phyloP scores from a whole-genome alignment of 1,140 invertebrate species.

The Melipona quadrifasciata region DNA sequence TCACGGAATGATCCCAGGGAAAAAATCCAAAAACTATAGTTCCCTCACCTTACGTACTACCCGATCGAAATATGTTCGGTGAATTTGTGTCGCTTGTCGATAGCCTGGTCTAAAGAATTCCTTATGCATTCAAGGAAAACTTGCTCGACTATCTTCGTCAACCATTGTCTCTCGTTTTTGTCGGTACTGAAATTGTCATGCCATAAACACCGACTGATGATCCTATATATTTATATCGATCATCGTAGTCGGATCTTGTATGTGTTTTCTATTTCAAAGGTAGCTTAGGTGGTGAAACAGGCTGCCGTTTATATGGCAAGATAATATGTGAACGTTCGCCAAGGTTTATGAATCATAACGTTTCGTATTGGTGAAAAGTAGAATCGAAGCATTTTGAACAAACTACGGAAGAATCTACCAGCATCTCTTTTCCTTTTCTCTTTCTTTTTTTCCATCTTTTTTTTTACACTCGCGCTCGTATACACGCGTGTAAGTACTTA shows the following conservation, averaged over 20 bases:
- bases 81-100: slow-evolving; percentile 36
- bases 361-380: slow-evolving; percentile 24
- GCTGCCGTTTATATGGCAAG: slow-evolving; percentile 47
- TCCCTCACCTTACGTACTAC: slow-evolving; percentile 26
- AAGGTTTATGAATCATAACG: slow-evolving; percentile 56
- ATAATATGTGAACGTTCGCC: slow-evolving; percentile 46
- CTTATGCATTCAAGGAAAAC: slow-evolving; percentile 33
- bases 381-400: slow-evolving; percentile 29
- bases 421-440: background rate
- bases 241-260: slow-evolving; percentile 19
- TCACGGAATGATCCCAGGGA: slow-evolving; percentile 25
- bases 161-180: slow-evolving; percentile 30
- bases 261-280: slow-evolving; percentile 35
- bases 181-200: slow-evolving; percentile 47
- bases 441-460: background rate
- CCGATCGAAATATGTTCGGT: slow-evolving; percentile 57
- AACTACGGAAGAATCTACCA: slow-evolving; percentile 15
- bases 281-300: slow-evolving; percentile 8
- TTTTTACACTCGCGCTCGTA: background rate
- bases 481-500: background rate
- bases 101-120: slow-evolving; percentile 18
- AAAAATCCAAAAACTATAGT: slow-evolving; percentile 62
- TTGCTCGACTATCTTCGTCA: background rate
- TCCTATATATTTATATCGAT: slow-evolving; percentile 54
- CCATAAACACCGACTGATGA: slow-evolving; percentile 29